These are phyloP conservation scores for Auanema freiburgensis DNA, from an alignment of 2,888 invertebrate species.

Conservation along the genomic window DNA sequence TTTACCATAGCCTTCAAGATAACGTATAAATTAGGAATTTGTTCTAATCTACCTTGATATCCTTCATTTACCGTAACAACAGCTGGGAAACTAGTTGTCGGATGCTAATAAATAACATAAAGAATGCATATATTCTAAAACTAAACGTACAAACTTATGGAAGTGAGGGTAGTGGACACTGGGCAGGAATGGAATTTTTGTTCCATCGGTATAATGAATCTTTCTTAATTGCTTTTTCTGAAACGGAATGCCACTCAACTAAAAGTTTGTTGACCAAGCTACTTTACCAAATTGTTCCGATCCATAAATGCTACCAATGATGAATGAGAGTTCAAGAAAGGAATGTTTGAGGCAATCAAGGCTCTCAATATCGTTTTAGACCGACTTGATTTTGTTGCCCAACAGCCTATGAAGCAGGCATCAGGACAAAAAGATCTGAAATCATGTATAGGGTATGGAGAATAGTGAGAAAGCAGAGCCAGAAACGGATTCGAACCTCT, in stretches of 20 bases:
- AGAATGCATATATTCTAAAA: not conserved
- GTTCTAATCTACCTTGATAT: conserved; percentile 26
- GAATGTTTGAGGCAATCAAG: conserved; percentile 41
- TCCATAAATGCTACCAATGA: conserved; percentile 42
- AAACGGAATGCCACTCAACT: conserved; percentile 4
- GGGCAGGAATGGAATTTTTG: conserved; percentile 43
- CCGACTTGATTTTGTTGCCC: conserved; percentile 34
- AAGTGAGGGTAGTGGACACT: conserved; percentile 51
- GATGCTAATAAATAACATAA: conserved; percentile 26
- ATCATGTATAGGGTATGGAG: not conserved
- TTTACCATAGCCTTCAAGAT: conserved; percentile 26
- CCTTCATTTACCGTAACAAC: conserved; percentile 44
- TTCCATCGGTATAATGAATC: conserved; percentile 38
- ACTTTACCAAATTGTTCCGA: conserved; percentile 33
- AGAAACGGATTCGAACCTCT: conserved; percentile 14
- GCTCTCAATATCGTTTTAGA: conserved; percentile 36
- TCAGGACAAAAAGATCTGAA: conserved; percentile 32
- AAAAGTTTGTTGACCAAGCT: not conserved
- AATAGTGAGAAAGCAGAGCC: not conserved
- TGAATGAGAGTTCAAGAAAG: conserved; percentile 40
- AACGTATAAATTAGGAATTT: not conserved
- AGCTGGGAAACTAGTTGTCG: conserved; percentile 38
- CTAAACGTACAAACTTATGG: conserved; percentile 47
- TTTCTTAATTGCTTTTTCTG: conserved; percentile 45
- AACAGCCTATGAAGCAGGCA: conserved; percentile 39